Base-by-base conservation (phyloP, 2,888 invertebrate species). In the Deilephila elpenor region DNA sequence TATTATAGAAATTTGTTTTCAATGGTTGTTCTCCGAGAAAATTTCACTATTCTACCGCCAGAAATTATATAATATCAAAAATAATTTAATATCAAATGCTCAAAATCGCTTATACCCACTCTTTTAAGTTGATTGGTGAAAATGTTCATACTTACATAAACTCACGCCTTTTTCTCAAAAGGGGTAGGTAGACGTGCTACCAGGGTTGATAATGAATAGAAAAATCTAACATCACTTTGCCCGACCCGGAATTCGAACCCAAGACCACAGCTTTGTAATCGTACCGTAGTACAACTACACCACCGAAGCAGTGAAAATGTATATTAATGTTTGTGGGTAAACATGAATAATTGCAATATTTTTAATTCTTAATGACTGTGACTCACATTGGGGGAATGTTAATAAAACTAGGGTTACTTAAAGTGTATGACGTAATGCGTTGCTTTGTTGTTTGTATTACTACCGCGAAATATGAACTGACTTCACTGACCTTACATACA, bases 301-400 rank as follows among this genome's bases (percentile, higher is more conserved):
- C 25, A 25, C 25, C 1, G 25, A 25, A 25, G 25, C 25, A 25
- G n/a, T 56, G 19, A 56, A 56, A 56, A 56, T 17, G 56, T 56
- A n/a, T 56, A 56, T 56, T 56, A 56, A 56, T 56, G 17, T 56
- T 25, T 44, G 44, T 56, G 56, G 6, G n/a, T 19, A 56, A n/a
- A n/a, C 56, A n/a, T 56, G 19, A 56, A 56, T 19, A 51, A 67
- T 67, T 67, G 67, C 25, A 67, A 67, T 51, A 67, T 67, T 64
- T 44, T 34, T 25, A 51, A 4, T 34, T 64, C 17, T 67, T 51
- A 5, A 67, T 67, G 44, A 67, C 44, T 67, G 44, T 67, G 67
- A 67, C 25, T 67, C 67, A 67, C 20, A 7, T 62, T 67, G 25
- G 67, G 67, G 67, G 67, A 67, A 44, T 14, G 20, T 37, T 37